Conservation (phyloP, 1,140 invertebrate species). For the Bombus pascuorum region DNA sequence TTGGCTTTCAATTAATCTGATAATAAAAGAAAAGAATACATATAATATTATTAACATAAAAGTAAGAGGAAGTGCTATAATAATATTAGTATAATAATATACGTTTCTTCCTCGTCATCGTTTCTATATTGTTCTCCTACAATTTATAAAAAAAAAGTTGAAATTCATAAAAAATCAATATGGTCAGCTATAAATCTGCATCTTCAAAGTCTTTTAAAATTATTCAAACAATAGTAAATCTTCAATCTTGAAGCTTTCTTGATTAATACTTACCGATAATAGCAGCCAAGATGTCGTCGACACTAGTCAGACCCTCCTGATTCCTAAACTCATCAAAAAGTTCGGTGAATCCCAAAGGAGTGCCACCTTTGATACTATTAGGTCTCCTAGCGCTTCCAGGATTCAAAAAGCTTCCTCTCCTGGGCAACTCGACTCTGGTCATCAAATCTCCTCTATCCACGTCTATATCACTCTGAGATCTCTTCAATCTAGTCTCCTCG, state of each 20-base stretch:
- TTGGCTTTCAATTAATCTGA: too few relatives aligned
- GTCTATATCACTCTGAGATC: slow-evolving; percentile 82
- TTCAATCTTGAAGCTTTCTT: neutral
- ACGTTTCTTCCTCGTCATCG: neutral
- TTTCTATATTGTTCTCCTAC: neutral
- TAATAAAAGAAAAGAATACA: too few relatives aligned
- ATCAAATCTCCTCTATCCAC: slow-evolving; percentile 88
- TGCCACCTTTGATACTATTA: slow-evolving; percentile 83
- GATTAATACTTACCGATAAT: slow-evolving; percentile 85
- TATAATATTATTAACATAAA: too few relatives aligned
- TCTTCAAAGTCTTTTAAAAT: neutral
- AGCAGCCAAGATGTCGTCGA: slow-evolving; percentile 93
- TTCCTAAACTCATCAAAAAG: slow-evolving; percentile 92
- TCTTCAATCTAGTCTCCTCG: slow-evolving; percentile 83
- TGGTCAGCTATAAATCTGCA: neutral
- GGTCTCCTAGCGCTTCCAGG: slow-evolving; percentile 83
- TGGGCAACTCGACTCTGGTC: slow-evolving; percentile 91
- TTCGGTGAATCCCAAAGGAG: slow-evolving; percentile 91
- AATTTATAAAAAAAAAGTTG: neutral
- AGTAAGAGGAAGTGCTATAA: too few relatives aligned
- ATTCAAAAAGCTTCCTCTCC: slow-evolving; percentile 91
- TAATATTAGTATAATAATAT: too few relatives aligned
- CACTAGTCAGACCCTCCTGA: slow-evolving; percentile 92
- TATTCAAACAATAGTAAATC: neutral
- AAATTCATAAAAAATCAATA: neutral